Percentiles rank a stretch among this genome's conserved stretches.
Evolutionary conservation across 2,888 invertebrate genomes (phyloP).

Genomic region (Trilocha varians): DNA sequence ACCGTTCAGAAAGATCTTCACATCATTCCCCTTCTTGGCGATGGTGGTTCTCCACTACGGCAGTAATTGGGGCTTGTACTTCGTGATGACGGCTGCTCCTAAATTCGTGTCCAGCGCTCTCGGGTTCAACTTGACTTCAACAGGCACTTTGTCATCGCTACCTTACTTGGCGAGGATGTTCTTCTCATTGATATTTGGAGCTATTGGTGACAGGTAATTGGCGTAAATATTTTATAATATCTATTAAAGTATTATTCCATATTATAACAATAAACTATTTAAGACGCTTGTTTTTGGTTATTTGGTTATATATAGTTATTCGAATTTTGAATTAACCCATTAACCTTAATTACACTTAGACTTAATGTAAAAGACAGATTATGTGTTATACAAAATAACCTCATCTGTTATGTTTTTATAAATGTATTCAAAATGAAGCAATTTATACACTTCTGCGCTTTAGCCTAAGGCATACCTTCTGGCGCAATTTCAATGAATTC

Average conservation of each 20-base stretch:
- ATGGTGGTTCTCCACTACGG: conserved; percentile 81
- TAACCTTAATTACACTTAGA: background rate
- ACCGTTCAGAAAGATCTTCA: conserved; percentile 76
- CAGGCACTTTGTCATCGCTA: conserved; percentile 78
- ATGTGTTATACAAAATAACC: too few species aligned
- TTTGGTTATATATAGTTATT: too few species aligned
- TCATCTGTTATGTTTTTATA: too few species aligned
- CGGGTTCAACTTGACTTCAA: conserved; percentile 80
- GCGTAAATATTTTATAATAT: too few species aligned
- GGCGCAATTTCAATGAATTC: background rate
- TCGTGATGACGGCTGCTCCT: conserved; percentile 83
- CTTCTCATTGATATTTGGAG: conserved; percentile 81
- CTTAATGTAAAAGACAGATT: background rate
- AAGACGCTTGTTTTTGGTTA: too few species aligned
- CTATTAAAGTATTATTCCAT: too few species aligned
- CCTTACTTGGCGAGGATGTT: conserved; percentile 81
- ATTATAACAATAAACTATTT: too few species aligned
- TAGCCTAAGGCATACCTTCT: background rate
- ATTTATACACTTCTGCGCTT: too few species aligned
- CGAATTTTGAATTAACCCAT: too few species aligned
- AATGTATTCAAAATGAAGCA: too few species aligned
- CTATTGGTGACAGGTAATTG: conserved; percentile 75
- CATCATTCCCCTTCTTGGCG: conserved; percentile 80
- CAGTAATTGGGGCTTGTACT: conserved; percentile 82
- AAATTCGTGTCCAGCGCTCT: conserved; percentile 82